Evolutionary conservation across 2,113 vertebrate genomes (phyloP).

Genomic region (Electrona antarctica): DNA sequence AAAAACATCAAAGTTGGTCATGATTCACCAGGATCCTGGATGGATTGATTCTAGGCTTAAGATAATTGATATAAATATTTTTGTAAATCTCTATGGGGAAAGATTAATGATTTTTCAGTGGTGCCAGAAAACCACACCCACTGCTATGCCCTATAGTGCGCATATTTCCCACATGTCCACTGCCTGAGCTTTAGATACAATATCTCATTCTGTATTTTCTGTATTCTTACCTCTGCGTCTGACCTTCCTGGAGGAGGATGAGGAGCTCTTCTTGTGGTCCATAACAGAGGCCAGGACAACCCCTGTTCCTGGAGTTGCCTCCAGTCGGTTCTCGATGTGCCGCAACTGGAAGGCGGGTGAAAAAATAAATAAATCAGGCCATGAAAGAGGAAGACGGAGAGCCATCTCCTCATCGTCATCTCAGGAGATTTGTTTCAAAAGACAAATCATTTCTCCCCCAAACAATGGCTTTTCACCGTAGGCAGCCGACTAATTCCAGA

Average conservation of each 20-base stretch:
- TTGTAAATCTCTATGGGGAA: no score
- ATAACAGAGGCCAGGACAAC: constrained; percentile 85
- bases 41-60: no score
- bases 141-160: no score
- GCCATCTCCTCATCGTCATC: background rate
- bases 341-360: constrained; percentile 79
- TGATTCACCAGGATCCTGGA: no score
- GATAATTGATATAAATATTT: no score
- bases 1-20: no score
- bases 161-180: no score
- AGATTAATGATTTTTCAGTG: no score
- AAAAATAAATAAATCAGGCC: constrained; percentile 2
- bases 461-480: background rate
- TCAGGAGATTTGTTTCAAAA: background rate
- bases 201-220: background rate
- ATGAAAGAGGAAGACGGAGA: background rate
- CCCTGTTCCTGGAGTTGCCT: constrained; percentile 83
- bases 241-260: constrained; percentile 72
- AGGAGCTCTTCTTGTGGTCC: constrained; percentile 84
- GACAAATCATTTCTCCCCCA: background rate
- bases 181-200: no score
- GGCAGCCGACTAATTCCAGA: background rate
- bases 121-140: no score
- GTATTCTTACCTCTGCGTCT: constrained; percentile 82
- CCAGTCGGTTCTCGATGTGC: constrained; percentile 92